These are phyloP conservation scores for Struthidea cinerea DNA, from an alignment of 2,113 vertebrate species.

Conservation along the genomic window DNA sequence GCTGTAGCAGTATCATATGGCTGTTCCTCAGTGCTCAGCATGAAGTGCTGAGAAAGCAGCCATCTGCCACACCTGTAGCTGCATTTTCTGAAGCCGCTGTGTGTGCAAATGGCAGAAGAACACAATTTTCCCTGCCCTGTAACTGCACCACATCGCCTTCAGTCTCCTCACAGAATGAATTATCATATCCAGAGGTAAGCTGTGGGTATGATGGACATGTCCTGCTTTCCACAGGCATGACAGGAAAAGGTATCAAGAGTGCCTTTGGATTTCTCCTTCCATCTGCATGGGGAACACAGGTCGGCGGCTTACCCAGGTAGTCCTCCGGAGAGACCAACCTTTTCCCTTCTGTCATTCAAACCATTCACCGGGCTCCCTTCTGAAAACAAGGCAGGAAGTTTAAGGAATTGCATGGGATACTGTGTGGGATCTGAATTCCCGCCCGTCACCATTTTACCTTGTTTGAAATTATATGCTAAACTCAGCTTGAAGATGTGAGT, in stretches of 20 bases:
- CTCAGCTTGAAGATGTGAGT: background rate
- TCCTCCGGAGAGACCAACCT: background rate
- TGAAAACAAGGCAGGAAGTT: background rate
- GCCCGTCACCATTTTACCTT: background rate
- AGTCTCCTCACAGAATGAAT: background rate
- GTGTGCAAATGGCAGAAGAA: background rate
- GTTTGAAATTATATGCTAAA: background rate
- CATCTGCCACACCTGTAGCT: background rate
- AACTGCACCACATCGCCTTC: background rate
- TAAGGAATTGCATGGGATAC: background rate
- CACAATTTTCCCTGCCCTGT: background rate
- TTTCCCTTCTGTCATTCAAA: background rate
- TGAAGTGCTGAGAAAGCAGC: background rate
- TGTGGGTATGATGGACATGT: background rate
- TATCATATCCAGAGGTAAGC: background rate
- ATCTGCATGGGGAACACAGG: accelerated
- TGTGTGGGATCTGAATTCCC: accelerated
- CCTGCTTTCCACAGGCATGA: background rate
- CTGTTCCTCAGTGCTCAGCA: background rate
- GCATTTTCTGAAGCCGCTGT: background rate
- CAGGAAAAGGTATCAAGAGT: background rate
- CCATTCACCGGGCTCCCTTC: background rate
- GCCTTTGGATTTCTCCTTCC: background rate
- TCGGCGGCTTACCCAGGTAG: accelerated
- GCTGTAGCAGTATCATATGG: background rate